Evolutionary conservation across 2,888 invertebrate genomes (phyloP).

Genomic region (Harpalus rubripes): DNA sequence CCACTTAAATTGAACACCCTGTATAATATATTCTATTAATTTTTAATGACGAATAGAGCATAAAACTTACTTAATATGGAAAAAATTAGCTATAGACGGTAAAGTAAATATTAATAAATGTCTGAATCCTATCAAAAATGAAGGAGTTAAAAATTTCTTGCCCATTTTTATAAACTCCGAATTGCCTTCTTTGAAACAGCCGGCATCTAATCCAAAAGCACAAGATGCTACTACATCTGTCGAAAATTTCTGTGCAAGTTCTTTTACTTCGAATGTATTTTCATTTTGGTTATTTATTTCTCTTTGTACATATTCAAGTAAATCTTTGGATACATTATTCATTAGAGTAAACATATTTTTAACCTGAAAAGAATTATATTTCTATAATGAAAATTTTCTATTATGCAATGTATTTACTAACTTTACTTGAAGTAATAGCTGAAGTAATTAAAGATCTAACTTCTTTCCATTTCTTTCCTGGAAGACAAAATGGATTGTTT

Average conservation of each 20-base stretch:
- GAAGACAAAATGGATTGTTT: constrained; percentile 76
- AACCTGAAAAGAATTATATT: constrained; percentile 69
- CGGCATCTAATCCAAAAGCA: constrained; percentile 75
- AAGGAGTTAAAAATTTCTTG: constrained; percentile 72
- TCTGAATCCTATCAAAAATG: constrained; percentile 69
- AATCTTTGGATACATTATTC: constrained; percentile 74
- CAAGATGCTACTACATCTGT: constrained; percentile 75
- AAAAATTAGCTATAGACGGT: constrained; percentile 70
- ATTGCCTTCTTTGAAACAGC: constrained; percentile 73
- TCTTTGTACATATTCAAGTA: constrained; percentile 74
- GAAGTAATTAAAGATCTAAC: constrained; percentile 77
- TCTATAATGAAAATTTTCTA: background rate
- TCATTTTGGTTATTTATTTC: constrained; percentile 71
- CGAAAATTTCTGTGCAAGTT: constrained; percentile 71
- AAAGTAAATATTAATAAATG: constrained; percentile 70
- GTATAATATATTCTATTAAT: background rate
- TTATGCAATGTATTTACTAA: constrained; percentile 68
- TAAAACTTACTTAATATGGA: constrained; percentile 28
- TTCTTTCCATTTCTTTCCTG: constrained; percentile 77
- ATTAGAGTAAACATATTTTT: constrained; percentile 78
- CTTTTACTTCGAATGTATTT: constrained; percentile 73
- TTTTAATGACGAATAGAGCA: too few relatives aligned
- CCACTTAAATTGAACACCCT: too few relatives aligned
- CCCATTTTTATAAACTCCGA: constrained; percentile 73
- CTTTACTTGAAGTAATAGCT: constrained; percentile 76